These are phyloP conservation scores for Pseudoatta argentina DNA, from an alignment of 1,140 invertebrate species.

Conservation along the genomic window DNA sequence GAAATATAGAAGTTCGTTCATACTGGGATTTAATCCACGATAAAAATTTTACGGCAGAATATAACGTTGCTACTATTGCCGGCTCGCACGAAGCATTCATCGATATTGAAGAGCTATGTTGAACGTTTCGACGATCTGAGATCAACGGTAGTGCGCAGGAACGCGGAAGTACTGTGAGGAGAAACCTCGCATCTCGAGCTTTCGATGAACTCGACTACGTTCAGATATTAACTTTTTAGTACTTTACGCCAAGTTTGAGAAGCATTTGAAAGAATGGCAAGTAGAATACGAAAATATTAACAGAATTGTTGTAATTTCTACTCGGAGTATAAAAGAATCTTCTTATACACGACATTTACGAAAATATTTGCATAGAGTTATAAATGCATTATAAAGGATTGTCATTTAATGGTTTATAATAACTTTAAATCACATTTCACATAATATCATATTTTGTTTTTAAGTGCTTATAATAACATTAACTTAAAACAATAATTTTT, in stretches of 20 bases:
- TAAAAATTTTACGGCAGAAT: conserved; percentile 58
- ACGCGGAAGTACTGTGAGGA: conserved; percentile 29
- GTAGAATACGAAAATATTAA: conserved; percentile 15
- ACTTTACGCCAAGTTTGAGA: not conserved
- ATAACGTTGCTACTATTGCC: conserved; percentile 35
- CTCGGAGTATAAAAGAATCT: not conserved
- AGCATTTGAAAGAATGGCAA: not conserved
- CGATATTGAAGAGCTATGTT: conserved; percentile 43
- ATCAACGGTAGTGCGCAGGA: conserved; percentile 18
- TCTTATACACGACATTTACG: not conserved
- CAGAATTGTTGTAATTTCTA: not conserved
- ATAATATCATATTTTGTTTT: not conserved
- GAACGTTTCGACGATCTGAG: conserved; percentile 32
- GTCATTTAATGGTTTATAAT: not conserved
- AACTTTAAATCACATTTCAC: not conserved
- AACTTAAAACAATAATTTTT: not conserved
- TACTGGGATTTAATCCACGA: conserved; percentile 55
- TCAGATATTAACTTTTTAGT: conserved; percentile 43
- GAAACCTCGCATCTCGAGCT: conserved; percentile 14
- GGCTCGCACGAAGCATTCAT: conserved; percentile 40
- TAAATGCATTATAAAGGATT: not conserved
- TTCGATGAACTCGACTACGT: conserved; percentile 12
- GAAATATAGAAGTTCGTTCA: conserved; percentile 38
- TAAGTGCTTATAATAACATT: not conserved
- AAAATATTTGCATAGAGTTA: not conserved